These are phyloP conservation scores for Pseudorasbora parva DNA, from an alignment of 2,113 vertebrate species.

Conservation along the genomic window DNA sequence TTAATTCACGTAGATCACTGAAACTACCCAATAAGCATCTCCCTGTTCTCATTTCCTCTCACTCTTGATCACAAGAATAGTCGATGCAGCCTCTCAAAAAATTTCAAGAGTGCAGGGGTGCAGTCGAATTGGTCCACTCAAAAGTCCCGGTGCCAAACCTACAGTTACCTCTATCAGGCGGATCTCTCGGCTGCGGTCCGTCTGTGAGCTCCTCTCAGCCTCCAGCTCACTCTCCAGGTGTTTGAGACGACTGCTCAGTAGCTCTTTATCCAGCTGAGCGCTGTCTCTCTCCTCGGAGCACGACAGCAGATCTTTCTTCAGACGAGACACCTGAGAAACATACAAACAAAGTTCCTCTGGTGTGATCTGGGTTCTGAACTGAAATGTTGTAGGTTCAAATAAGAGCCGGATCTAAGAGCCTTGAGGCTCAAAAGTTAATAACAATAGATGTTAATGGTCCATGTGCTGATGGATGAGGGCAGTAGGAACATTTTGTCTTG, in stretches of 20 bases:
- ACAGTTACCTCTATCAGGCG: constrained; percentile 84
- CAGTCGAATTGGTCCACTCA: background rate
- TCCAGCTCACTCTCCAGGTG: constrained; percentile 85
- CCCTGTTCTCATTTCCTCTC: background rate
- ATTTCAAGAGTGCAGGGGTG: background rate
- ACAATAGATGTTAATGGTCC: background rate
- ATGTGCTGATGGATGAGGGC: background rate
- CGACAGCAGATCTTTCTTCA: constrained; percentile 85
- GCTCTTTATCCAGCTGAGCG: constrained; percentile 83
- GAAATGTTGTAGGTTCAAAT: background rate
- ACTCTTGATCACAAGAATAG: background rate
- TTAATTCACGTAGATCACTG: background rate
- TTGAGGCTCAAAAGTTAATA: background rate
- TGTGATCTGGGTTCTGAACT: background rate
- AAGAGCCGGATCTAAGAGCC: background rate
- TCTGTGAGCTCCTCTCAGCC: constrained; percentile 80
- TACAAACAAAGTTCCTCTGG: background rate
- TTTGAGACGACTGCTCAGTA: constrained; percentile 84
- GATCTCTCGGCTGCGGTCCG: constrained; percentile 81
- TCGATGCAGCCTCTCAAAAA: background rate
- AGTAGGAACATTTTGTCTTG: background rate
- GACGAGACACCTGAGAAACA: constrained; percentile 75
- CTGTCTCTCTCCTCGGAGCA: constrained; percentile 84
- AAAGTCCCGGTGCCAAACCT: background rate
- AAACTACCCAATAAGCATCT: background rate